Evolutionary conservation across 1,140 invertebrate genomes (phyloP).

Genomic region (Caerostris extrusa): DNA sequence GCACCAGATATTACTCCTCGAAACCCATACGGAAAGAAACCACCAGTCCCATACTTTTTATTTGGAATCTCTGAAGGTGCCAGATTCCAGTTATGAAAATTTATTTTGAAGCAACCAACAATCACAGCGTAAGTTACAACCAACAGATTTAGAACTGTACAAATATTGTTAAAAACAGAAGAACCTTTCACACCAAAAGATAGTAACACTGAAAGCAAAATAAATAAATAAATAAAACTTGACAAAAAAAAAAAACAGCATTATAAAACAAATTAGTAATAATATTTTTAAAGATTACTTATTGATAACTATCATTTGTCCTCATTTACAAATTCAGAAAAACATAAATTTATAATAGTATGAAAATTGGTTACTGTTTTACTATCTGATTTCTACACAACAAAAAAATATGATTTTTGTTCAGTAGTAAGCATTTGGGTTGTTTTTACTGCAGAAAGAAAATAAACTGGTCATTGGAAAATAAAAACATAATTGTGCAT

Average conservation of each 20-base stretch:
- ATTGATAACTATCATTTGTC: no score
- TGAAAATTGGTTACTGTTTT: no score
- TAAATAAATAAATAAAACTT: slow-evolving; percentile 52
- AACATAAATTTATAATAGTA: no score
- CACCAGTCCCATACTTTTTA: slow-evolving; percentile 82
- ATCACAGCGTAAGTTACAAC: slow-evolving; percentile 93
- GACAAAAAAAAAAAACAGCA: not conserved
- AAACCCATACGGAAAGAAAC: slow-evolving; percentile 92
- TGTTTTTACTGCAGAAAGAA: no score
- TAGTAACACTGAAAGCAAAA: slow-evolving; percentile 84
- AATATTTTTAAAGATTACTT: not conserved
- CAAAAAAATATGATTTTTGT: no score
- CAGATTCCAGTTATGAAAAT: slow-evolving; percentile 86
- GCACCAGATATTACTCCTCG: slow-evolving; percentile 88
- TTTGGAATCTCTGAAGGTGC: slow-evolving; percentile 53
- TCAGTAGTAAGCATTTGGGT: no score
- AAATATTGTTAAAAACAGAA: slow-evolving; percentile 93
- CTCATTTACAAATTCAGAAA: no score
- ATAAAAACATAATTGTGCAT: no score
- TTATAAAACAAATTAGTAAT: not conserved
- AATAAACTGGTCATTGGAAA: no score
- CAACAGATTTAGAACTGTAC: slow-evolving; percentile 91
- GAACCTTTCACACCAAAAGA: slow-evolving; percentile 94
- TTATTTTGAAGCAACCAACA: slow-evolving; percentile 89
- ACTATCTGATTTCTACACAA: no score